Base-by-base conservation (phyloP, 2,113 vertebrate genomes). In the Motacilla alba region DNA sequence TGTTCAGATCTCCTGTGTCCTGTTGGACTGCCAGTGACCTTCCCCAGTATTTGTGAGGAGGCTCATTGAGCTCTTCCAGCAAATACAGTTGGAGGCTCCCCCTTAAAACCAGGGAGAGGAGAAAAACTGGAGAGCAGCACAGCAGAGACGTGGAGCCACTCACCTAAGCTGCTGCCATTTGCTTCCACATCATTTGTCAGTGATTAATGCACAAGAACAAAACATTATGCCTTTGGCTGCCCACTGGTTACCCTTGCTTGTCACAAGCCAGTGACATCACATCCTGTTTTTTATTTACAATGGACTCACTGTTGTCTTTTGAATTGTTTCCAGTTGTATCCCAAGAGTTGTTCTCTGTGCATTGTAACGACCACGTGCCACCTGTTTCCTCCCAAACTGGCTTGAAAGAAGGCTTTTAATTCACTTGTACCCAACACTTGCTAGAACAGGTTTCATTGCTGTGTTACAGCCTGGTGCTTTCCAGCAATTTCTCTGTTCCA, bases 251-350 rank as follows among this genome's bases (percentile, higher is more conserved):
- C 28, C 69, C 41, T 46, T 60, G 76, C 26, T 66, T 68, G 49
- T 64, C 82, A 86, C 53, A 63, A 86, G 39, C 43, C 49, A 33
- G 8, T 74, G 74, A 88, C 52, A 56, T 83, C 79, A 94, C 13
- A 90, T 8, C 62, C 64, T 83, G 64, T 8, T 91, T 94, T 92
- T 93, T 50, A 81, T 74, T 94, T 88, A 88, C 83, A 91, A 67
- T 37, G 19, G 78, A 67, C 24, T 85, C 63, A 52, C 59, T 55
- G 59, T 41, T 74, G 67, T 37, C 72, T 68, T 80, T 63, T 74
- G 60, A 96, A 70, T 88, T 43, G 30, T 79, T 66, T 91, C 59
- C 73, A 73, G 30, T 31, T 50, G 26, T 46, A 80, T 59, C 88
- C 35, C 70, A 79, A 76, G 46, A 63, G 26, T 24, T 73, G 15